phyloP scores from a whole-genome alignment of 2,797 vertebrate genomes.

The Cichlasoma orientale region DNA sequence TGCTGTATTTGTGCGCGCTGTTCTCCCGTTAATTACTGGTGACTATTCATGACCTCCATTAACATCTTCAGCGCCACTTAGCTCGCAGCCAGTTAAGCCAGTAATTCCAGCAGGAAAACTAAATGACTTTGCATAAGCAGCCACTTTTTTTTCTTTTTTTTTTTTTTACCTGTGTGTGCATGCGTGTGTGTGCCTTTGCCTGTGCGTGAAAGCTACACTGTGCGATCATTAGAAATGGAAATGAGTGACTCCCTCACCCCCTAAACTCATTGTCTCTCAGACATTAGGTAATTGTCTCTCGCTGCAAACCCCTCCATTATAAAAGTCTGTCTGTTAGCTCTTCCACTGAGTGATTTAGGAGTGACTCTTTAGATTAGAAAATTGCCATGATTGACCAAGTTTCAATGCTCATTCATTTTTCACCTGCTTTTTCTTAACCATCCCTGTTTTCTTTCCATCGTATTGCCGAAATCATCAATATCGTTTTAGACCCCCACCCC shows the following conservation, averaged over 20 bases:
- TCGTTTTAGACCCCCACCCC: conserved; percentile 36
- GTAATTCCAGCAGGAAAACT: conserved; percentile 73
- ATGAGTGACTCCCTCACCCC: conserved; percentile 72
- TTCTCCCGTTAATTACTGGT: conserved; percentile 73
- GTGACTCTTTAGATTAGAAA: conserved; percentile 61
- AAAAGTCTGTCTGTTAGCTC: conserved; percentile 55
- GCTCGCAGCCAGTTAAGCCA: conserved; percentile 67
- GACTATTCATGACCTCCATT: conserved; percentile 79
- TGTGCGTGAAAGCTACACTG: conserved; percentile 49
- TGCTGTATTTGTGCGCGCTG: conserved; percentile 23
- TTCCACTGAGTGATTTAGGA: conserved; percentile 56
- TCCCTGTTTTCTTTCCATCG: conserved; percentile 29
- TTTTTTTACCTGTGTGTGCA: conserved; percentile 37
- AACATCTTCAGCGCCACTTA: conserved; percentile 72
- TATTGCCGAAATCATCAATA: conserved; percentile 39
- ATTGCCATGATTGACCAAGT: conserved; percentile 25
- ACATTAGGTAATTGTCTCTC: conserved; percentile 76
- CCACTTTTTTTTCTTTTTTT: conserved; percentile 16
- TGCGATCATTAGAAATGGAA: conserved; percentile 76
- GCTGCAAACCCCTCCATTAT: conserved; percentile 57
- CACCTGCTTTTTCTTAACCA: conserved; percentile 36
- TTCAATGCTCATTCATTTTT: conserved; percentile 18
- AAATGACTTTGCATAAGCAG: conserved; percentile 77
- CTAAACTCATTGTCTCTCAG: conserved; percentile 76
- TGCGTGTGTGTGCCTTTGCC: not conserved